phyloP scores from a whole-genome alignment of 2,113 vertebrate species.

The Epinephelus cyanopodus region DNA sequence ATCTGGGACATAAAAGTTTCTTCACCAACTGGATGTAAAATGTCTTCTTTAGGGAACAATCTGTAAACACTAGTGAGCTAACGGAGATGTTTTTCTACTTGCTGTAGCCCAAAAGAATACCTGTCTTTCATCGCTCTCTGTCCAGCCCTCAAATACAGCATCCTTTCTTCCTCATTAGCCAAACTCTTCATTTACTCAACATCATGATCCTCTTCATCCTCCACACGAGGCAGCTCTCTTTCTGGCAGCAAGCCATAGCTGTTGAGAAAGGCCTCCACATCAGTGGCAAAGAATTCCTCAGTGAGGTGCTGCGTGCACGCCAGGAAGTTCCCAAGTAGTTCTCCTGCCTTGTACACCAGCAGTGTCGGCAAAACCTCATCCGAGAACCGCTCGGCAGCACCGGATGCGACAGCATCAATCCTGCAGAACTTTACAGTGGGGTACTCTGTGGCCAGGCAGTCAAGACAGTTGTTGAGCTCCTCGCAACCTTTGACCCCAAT shows the following conservation, averaged over 20 bases:
- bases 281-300: slow-evolving; percentile 93
- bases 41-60: slow-evolving; percentile 19
- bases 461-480: slow-evolving; percentile 90
- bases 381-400: slow-evolving; percentile 92
- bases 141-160: slow-evolving; percentile 10
- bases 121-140: slow-evolving; percentile 37
- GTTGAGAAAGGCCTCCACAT: slow-evolving; percentile 95
- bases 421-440: slow-evolving; percentile 94
- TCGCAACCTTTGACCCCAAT: slow-evolving; percentile 90
- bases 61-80: slow-evolving; percentile 52
- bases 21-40: slow-evolving; percentile 19
- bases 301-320: slow-evolving; percentile 90
- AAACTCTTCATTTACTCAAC: slow-evolving; percentile 82
- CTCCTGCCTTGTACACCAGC: slow-evolving; percentile 95
- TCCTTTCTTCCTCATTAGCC: slow-evolving; percentile 15
- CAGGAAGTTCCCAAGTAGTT: slow-evolving; percentile 96
- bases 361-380: slow-evolving; percentile 91
- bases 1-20: slow-evolving; percentile 5
- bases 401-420: slow-evolving; percentile 91
- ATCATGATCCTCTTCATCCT: slow-evolving; percentile 83
- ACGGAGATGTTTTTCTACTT: slow-evolving; percentile 34
- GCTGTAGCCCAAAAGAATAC: slow-evolving; percentile 14
- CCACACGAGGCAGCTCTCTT: slow-evolving; percentile 84
- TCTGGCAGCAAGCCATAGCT: slow-evolving; percentile 96
- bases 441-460: slow-evolving; percentile 91